Conservation (phyloP, 2,113 vertebrate genomes). For the Ploceus nigricollis region DNA sequence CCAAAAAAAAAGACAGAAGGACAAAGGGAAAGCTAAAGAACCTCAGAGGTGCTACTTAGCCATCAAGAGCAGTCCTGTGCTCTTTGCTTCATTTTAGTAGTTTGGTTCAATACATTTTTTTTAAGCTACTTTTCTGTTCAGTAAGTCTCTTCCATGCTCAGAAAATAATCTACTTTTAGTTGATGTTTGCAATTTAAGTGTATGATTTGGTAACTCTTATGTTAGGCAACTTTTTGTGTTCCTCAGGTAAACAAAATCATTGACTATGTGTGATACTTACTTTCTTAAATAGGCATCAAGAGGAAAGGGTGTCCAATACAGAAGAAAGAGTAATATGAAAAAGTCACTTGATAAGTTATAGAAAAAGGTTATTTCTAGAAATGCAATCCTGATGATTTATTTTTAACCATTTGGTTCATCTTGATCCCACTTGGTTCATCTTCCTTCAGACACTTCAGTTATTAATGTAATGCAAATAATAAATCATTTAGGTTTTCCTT, state of each 20-base stretch:
- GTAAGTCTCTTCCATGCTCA: neutral
- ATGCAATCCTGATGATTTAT: neutral
- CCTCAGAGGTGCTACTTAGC: neutral
- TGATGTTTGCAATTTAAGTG: neutral
- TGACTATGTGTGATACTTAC: neutral
- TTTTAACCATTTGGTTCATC: neutral
- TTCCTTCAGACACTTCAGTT: conserved; percentile 26
- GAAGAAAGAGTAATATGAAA: neutral
- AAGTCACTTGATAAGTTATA: neutral
- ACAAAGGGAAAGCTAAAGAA: neutral
- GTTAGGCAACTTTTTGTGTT: neutral
- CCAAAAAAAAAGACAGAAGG: neutral
- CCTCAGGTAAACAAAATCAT: neutral
- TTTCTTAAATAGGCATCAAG: neutral
- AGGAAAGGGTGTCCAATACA: neutral
- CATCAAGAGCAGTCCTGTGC: neutral
- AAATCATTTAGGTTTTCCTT: conserved; percentile 25
- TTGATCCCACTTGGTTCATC: neutral
- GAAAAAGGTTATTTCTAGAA: neutral
- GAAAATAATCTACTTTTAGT: neutral
- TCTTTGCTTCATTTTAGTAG: neutral
- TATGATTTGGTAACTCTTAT: neutral
- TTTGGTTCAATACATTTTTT: neutral
- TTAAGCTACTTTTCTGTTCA: neutral
- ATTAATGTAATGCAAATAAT: conserved; percentile 15